These are phyloP conservation scores for Drymodes brunneopygia DNA, from an alignment of 2,113 vertebrate species.

Conservation along the genomic window DNA sequence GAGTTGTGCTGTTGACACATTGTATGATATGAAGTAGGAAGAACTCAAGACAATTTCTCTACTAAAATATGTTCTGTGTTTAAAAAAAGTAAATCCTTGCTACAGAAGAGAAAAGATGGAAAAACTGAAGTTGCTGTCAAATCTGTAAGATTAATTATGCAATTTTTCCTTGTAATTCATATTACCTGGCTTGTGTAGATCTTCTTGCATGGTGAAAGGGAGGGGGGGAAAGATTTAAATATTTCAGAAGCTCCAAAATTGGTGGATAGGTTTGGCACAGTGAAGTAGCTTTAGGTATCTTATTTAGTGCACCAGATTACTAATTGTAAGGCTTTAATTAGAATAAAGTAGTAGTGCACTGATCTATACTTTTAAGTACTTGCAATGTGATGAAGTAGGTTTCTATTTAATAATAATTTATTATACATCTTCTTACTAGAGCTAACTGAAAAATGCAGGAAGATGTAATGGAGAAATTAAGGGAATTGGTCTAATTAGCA, in stretches of 20 bases:
- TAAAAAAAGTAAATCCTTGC: background rate
- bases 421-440: background rate
- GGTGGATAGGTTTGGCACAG: background rate
- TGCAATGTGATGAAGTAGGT: background rate
- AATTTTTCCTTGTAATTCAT: background rate
- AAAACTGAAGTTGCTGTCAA: background rate
- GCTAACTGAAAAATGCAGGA: background rate
- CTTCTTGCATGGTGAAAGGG: background rate
- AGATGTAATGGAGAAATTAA: background rate
- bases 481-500: background rate
- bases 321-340: background rate
- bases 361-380: background rate
- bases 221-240: background rate
- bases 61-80: background rate
- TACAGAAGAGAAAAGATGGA: background rate
- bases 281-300: background rate
- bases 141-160: background rate
- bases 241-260: background rate
- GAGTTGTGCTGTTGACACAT: background rate
- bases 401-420: background rate
- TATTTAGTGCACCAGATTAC: background rate
- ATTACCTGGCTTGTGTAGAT: background rate
- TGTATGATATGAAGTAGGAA: background rate
- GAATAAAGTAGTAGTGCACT: background rate
- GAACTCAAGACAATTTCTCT: background rate